phyloP scores from a whole-genome alignment of 2,113 vertebrate species.

The Dryoscopus gambensis region DNA sequence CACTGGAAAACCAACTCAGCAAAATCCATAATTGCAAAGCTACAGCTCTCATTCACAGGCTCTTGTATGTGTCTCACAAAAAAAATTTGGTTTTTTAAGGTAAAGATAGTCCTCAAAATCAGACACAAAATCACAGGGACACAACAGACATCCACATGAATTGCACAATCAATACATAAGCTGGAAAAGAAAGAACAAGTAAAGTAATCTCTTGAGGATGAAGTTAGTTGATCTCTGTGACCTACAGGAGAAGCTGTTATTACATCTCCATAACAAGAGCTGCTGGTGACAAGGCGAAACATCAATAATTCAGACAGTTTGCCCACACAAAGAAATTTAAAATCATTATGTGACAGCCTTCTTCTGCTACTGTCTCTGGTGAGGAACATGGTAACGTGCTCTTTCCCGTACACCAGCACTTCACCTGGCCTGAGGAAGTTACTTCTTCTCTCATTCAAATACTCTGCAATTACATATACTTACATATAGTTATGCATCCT shows the following conservation, averaged over 20 bases:
- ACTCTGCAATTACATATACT: not conserved
- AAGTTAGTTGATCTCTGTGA: not conserved
- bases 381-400: not conserved
- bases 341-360: not conserved
- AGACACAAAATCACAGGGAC: not conserved
- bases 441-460: not conserved
- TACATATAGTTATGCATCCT: not conserved
- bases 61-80: fast-evolving
- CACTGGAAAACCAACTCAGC: not conserved
- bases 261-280: not conserved
- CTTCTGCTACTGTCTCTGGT: not conserved
- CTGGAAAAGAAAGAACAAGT: not conserved
- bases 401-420: not conserved
- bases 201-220: not conserved
- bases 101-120: not conserved
- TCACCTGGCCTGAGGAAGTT: not conserved
- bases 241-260: conserved; percentile 9
- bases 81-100: not conserved
- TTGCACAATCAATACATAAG: not conserved
- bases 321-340: not conserved
- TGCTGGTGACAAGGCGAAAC: not conserved
- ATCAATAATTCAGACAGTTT: conserved; percentile 45
- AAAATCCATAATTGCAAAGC: not conserved
- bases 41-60: not conserved
- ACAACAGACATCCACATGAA: not conserved